Base-by-base conservation (phyloP, 1,140 invertebrate species). In the Drosophila mauritiana region DNA sequence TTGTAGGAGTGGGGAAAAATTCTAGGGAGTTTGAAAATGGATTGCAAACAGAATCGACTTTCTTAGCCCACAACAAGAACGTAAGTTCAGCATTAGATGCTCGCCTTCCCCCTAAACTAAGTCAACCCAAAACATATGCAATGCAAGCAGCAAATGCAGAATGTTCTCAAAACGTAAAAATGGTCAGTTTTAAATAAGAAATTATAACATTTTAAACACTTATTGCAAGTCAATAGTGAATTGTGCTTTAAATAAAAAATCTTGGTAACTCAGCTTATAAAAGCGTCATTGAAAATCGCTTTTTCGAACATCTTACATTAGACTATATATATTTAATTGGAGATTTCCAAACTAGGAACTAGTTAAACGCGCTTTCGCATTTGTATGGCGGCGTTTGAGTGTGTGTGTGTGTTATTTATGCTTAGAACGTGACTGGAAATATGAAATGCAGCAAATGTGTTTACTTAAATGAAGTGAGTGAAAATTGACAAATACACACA, bases 391-490 rank as follows among this genome's bases (percentile, higher is more conserved):
- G 40, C 48, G 65, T 46, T 42, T 46, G 51, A 56, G 53, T 75
- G 57, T 46, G 42, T 61, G 53, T 76, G 59, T 72, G 49, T 58
- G 62, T 73, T 89, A 83, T 88, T 88, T 88, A 88, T 88, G 84
- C 72, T 83, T 52, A 61, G 73, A 89, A 89, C 83, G 83, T 88
- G 83, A 83, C 83, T 88, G 59, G 84, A 89, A 88, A 88, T 89
- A 88, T 88, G 83, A 83, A 88, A 88, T 88, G 83, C 83, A 88
- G 82, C 75, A 88, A 86, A 86, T 86, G 84, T 88, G 84, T 88
- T 88, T 89, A 83, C 83, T 83, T 78, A 88, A 89, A 88, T 89
- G 83, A 88, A 88, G 72, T 73, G 86, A 88, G 84, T 83, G 76
- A 76, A 83, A 88, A 82, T 88, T 88, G 84, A 88, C 80, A 83